These are phyloP conservation scores for Tapirus terrestris DNA, from an alignment of 2,113 vertebrate genomes.

Conservation along the genomic window DNA sequence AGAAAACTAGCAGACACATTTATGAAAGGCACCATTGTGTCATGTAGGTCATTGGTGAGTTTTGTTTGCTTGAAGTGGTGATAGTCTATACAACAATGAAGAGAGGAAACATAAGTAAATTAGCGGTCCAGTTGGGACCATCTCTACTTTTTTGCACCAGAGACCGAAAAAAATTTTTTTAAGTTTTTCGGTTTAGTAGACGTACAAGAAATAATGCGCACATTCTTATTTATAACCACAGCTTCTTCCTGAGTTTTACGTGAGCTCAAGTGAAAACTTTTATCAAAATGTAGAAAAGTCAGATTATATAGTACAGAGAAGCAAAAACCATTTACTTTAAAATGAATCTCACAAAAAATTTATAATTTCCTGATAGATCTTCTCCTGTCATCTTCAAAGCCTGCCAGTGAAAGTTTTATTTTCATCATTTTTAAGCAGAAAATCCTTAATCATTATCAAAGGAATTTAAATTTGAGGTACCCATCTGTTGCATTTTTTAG, in stretches of 20 bases:
- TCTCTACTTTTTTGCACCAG: neutral
- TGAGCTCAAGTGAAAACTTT: constrained; percentile 52
- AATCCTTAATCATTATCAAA: constrained; percentile 82
- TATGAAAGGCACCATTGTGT: neutral
- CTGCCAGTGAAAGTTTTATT: constrained; percentile 78
- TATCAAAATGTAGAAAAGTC: constrained; percentile 54
- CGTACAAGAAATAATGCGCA: neutral
- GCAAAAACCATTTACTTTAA: constrained; percentile 64
- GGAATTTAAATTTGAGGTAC: constrained; percentile 79
- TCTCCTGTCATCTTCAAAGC: constrained; percentile 79
- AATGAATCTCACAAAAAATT: constrained; percentile 75
- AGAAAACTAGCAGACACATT: neutral
- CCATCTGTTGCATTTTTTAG: constrained; percentile 80
- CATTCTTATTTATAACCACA: neutral
- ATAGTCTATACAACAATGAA: neutral
- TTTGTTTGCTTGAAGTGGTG: neutral
- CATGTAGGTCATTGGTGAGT: neutral
- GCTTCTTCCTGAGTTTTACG: constrained; percentile 46
- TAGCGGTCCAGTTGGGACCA: neutral
- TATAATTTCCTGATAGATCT: constrained; percentile 78
- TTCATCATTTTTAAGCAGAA: constrained; percentile 80
- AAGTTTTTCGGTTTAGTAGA: neutral
- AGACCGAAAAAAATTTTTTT: neutral
- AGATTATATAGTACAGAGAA: constrained; percentile 39
- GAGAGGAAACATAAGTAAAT: neutral